Base-by-base conservation (phyloP, 2,113 vertebrate species). In the Deroptyus accipitrinus region DNA sequence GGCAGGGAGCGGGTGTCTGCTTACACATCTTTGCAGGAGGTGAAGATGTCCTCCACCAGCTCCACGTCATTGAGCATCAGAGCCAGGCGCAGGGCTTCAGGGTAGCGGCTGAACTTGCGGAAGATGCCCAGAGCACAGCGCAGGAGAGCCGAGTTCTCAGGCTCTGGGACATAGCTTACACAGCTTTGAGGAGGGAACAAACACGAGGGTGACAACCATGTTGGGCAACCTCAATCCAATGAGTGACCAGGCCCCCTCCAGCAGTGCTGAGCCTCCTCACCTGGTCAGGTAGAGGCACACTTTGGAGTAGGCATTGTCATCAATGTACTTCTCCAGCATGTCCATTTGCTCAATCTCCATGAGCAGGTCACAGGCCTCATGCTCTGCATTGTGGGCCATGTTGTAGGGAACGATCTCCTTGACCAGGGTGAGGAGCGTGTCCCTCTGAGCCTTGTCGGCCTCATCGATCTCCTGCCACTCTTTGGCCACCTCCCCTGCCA, bases 381-480 rank as follows among this genome's bases (percentile, higher is more conserved):
- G 99, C 96, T 99, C 99, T 2, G 99, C 99, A 1, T 99, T 99
- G 97, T 99, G 99, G 18, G 98, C 99, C 99, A 99, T 99, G 97
- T 99, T 99, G 94, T 99, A 99, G 18, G 99, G 99, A 19, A 99
- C 98, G 0, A 99, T 99, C 95, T 99, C 99, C 92, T 98, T 99
- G 74, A 99, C 99, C 28, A 99, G 97, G 51, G 99, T 99, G 51
- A 99, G 97, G 24, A 99, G 97, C 0, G 98, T 98, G 90, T 99
- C 99, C 95, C 99, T 98, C 96, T 99, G 99, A 16, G 97, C 97
- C 94, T 99, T 99, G 95, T 99, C 99, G 3, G 97, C 98, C 75
- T 99, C 99, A 93, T 99, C 99, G 2, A 99, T 98, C 94, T 99
- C 99, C 95, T 99, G 99, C 99, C 99, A 99, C 90, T 99, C 99